A percentile compares a stretch with the other conserved stretches of the same genome.
Evolutionary conservation across 2,888 invertebrate species (phyloP).

Genomic region (Cosmopolites sordidus): DNA sequence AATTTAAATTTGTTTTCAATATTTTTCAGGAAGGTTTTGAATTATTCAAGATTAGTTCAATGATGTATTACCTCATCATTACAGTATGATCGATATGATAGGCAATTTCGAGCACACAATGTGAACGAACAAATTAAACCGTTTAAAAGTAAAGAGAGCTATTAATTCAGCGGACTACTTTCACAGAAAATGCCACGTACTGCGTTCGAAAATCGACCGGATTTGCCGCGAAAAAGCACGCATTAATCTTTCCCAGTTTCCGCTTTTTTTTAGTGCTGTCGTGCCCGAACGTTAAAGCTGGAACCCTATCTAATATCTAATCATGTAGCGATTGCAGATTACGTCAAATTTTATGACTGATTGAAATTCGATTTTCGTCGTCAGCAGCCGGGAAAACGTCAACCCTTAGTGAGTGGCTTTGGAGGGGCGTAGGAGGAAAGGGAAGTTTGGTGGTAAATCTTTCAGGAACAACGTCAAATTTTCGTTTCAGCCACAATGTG

Average conservation of each 20-base stretch:
- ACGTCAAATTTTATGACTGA: constrained; percentile 27
- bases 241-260: constrained; percentile 23
- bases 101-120: no score
- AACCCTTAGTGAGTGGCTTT: neutral
- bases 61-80: no score
- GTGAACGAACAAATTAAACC: neutral
- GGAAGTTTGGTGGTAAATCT: no score
- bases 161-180: constrained; percentile 1
- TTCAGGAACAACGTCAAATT: no score
- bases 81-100: no score
- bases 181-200: neutral
- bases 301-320: constrained; percentile 23
- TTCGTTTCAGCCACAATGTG: no score
- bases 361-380: constrained; percentile 26
- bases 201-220: constrained; percentile 7
- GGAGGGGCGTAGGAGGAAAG: no score
- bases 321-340: constrained; percentile 27
- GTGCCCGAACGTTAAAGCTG: constrained; percentile 12
- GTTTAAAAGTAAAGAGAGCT: neutral
- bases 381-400: constrained; percentile 2
- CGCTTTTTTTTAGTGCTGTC: constrained; percentile 12
- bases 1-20: no score
- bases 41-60: no score
- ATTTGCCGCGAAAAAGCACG: constrained; percentile 7
- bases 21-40: no score